phyloP scores from a whole-genome alignment of 2,797 vertebrate species.

The Manis pentadactyla region DNA sequence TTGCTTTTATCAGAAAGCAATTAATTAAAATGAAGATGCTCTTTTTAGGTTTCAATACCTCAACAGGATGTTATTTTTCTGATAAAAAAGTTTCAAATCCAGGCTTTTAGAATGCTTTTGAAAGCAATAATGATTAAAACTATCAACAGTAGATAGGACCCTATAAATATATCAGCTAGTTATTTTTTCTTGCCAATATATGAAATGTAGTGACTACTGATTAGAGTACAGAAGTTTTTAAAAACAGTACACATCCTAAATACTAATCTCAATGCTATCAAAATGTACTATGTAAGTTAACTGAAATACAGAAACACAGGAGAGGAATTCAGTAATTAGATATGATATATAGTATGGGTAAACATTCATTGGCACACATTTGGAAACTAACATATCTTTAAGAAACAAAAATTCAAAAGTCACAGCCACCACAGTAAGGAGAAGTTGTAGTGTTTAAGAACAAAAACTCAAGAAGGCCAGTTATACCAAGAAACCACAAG shows the following conservation, averaged over 20 bases:
- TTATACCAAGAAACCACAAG: slow-evolving; percentile 74
- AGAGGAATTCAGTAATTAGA: slow-evolving; percentile 70
- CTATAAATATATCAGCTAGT: slow-evolving; percentile 65
- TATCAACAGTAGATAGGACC: slow-evolving; percentile 46
- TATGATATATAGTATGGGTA: slow-evolving; percentile 53
- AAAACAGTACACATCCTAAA: slow-evolving; percentile 71
- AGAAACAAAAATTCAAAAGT: slow-evolving; percentile 55
- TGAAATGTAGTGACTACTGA: slow-evolving; percentile 62
- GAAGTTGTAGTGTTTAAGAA: slow-evolving; percentile 81
- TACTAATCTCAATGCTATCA: slow-evolving; percentile 68
- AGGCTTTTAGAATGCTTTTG: slow-evolving; percentile 63
- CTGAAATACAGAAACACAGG: slow-evolving; percentile 69
- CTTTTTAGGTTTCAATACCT: neutral
- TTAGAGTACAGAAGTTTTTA: slow-evolving; percentile 52
- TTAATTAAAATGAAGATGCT: slow-evolving; percentile 46
- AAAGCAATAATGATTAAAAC: slow-evolving; percentile 66
- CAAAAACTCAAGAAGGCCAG: slow-evolving; percentile 63
- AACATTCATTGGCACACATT: slow-evolving; percentile 69
- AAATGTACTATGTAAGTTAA: slow-evolving; percentile 69
- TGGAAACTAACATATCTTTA: slow-evolving; percentile 67
- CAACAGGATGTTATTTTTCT: slow-evolving; percentile 53
- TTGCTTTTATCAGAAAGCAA: slow-evolving; percentile 49
- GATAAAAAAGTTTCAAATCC: slow-evolving; percentile 63
- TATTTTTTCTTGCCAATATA: slow-evolving; percentile 58
- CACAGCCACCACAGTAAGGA: slow-evolving; percentile 48